Evolutionary conservation across 2,888 invertebrate species (phyloP).

Genomic region (Loripinus fragilis): DNA sequence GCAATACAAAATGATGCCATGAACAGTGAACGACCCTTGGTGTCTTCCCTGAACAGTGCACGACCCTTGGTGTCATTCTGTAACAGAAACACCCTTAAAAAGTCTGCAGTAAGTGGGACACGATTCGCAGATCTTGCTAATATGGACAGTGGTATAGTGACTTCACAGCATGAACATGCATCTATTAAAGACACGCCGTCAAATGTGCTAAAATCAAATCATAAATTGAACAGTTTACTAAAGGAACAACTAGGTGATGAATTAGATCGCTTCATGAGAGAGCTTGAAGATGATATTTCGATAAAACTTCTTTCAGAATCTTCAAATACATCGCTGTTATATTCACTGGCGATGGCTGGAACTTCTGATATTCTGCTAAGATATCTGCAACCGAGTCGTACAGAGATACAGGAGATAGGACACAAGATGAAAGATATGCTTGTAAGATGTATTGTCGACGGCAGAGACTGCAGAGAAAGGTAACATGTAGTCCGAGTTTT

Average conservation of each 20-base stretch:
- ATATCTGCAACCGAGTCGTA: background rate
- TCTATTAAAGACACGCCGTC: background rate
- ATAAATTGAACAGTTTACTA: slow-evolving; percentile 11
- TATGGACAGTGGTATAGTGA: background rate
- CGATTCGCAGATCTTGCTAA: slow-evolving; percentile 25
- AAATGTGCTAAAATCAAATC: background rate
- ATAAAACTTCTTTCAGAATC: slow-evolving; percentile 10
- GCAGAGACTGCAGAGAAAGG: slow-evolving; percentile 23
- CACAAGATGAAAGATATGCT: slow-evolving; percentile 9
- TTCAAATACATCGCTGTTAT: slow-evolving; percentile 21
- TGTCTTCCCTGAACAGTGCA: too few species aligned
- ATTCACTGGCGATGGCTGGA: slow-evolving; percentile 13
- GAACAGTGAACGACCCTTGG: background rate
- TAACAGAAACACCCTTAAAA: slow-evolving; percentile 30
- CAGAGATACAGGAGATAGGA: slow-evolving; percentile 16
- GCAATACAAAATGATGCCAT: background rate
- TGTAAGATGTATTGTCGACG: slow-evolving; percentile 20
- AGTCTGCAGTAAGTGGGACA: background rate
- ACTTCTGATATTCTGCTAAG: slow-evolving; percentile 17
- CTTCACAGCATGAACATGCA: background rate
- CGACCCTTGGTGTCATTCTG: slow-evolving; percentile 12
- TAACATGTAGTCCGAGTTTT: too few species aligned
- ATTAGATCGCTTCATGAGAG: background rate
- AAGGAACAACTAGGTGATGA: background rate
- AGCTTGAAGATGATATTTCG: slow-evolving; percentile 26